Evolutionary conservation across 2,888 invertebrate species (phyloP), one percentile per base, ranked within the genome.

Genomic region (Eupithecia pulchellata): DNA sequence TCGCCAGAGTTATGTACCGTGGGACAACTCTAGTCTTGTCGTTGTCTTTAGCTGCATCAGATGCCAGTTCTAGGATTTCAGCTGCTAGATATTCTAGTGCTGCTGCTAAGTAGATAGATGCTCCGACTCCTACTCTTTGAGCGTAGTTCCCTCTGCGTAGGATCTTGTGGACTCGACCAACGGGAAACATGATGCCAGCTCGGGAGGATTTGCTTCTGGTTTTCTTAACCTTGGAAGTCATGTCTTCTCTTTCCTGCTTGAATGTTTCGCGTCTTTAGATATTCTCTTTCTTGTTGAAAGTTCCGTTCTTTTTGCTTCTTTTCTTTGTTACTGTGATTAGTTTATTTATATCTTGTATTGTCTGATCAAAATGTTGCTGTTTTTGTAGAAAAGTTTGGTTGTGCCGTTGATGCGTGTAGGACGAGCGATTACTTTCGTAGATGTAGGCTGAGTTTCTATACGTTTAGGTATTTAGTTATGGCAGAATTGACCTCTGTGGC

Each of bases 71-170:
- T 68, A 96, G 81, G 20, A 96, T 95, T 90, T 97, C 97, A 29
- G 97, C 96, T 0, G 96, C 95, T 27, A 96, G 83, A 77, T 96
- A 96, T 78, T 96, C 96, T 81, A 96, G 83, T 0, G 95, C 95
- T 5, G 95, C 95, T 0, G 95, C 94, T 1, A 95, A 78, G 77
- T 94, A 95, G 1, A 95, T 90, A 0, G 95, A 90, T 0, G 95
- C 95, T 0, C 95, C 95, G 2, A 75, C 89, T 0, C 95, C 95
- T 0, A 95, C 91, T 32, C 95, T 85, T 42, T 95, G 95, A 0
- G 96, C 95, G 78, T 94, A 96, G 83, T 96, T 95, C 5, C 96
- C 96, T 76, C 95, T 95, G 0, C 94, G 86, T 3, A 96, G 84
- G n/a, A 95, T 92, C 77, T 95, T 95, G 83, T 95, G 95, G 71